phyloP scores from a whole-genome alignment of 2,888 invertebrate genomes.

The Bombyx huttoni region DNA sequence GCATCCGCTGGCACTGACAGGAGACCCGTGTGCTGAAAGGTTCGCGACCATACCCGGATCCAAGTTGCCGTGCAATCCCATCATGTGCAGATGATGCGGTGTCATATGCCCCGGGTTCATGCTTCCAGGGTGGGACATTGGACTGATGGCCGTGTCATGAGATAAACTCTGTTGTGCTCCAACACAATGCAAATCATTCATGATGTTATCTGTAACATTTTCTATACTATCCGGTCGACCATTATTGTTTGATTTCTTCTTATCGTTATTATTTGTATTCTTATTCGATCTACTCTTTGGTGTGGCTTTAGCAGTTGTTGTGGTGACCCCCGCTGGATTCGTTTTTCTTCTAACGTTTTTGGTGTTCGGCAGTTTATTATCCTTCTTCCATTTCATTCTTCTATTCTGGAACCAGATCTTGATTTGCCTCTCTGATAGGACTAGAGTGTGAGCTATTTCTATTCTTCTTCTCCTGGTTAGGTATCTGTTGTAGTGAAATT shows the following conservation, averaged over 20 bases:
- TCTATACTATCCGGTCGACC: constrained; percentile 76
- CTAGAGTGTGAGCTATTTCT: constrained; percentile 96
- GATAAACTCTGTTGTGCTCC: constrained; percentile 62
- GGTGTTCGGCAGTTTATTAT: constrained; percentile 91
- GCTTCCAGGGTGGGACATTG: constrained; percentile 58
- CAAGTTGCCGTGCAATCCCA: constrained; percentile 59
- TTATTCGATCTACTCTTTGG: constrained; percentile 78
- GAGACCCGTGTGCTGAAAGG: constrained; percentile 68
- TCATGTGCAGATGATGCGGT: constrained; percentile 62
- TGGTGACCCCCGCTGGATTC: constrained; percentile 79
- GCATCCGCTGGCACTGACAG: constrained; percentile 63
- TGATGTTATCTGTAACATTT: constrained; percentile 75
- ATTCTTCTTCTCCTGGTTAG: constrained; percentile 94
- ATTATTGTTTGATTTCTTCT: constrained; percentile 66
- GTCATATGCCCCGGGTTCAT: constrained; percentile 71
- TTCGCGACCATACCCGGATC: constrained; percentile 64
- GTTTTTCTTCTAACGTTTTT: constrained; percentile 82
- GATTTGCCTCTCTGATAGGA: constrained; percentile 90
- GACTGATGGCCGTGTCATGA: constrained; percentile 65
- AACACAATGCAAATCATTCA: constrained; percentile 73
- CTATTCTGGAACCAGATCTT: constrained; percentile 92
- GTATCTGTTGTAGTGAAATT: constrained; percentile 98
- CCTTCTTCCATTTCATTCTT: constrained; percentile 84
- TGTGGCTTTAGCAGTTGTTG: constrained; percentile 71
- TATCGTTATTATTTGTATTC: constrained; percentile 69